A percentile compares a stretch with the other conserved stretches of the same genome.
Conservation (phyloP, 2,888 invertebrate genomes). For the Drosophila lacicola region DNA sequence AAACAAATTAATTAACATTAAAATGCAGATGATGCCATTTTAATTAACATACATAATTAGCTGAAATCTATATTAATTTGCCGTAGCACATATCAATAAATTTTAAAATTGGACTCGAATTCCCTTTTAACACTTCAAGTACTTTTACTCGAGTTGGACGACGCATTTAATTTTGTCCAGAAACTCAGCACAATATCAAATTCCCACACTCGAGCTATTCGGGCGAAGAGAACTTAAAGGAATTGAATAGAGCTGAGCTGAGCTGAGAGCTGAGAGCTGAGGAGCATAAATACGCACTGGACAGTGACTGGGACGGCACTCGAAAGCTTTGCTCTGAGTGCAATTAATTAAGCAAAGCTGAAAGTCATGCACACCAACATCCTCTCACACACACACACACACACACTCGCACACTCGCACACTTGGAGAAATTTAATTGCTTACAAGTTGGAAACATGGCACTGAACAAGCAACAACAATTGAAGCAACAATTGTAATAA, state of each 20-base stretch:
- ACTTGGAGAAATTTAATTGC: constrained; percentile 71
- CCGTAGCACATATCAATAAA: background rate
- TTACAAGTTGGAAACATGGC: constrained; percentile 77
- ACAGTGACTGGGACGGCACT: constrained; percentile 56
- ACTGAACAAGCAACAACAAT: constrained; percentile 49
- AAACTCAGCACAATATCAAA: constrained; percentile 30
- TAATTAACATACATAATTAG: constrained; percentile 27
- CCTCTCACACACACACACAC: constrained; percentile 7
- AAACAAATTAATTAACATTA: background rate
- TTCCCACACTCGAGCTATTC: background rate
- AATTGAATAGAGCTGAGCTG: background rate
- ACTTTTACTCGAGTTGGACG: background rate
- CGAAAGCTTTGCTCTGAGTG: constrained; percentile 70
- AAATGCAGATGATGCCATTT: constrained; percentile 26
- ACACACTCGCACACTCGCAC: constrained; percentile 21
- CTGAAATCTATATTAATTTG: constrained; percentile 2
- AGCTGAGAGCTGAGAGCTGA: background rate
- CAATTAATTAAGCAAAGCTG: constrained; percentile 79
- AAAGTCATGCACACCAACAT: constrained; percentile 67
- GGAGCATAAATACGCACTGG: constrained; percentile 44
- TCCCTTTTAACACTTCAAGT: background rate
- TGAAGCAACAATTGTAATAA: constrained; percentile 74
- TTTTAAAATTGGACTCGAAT: background rate
- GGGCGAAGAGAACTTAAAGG: background rate
- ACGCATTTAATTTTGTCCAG: constrained; percentile 5